Evolutionary conservation across 2,888 invertebrate genomes (phyloP), one percentile per base, ranked within the genome.

Genomic region (Apeira syringaria): DNA sequence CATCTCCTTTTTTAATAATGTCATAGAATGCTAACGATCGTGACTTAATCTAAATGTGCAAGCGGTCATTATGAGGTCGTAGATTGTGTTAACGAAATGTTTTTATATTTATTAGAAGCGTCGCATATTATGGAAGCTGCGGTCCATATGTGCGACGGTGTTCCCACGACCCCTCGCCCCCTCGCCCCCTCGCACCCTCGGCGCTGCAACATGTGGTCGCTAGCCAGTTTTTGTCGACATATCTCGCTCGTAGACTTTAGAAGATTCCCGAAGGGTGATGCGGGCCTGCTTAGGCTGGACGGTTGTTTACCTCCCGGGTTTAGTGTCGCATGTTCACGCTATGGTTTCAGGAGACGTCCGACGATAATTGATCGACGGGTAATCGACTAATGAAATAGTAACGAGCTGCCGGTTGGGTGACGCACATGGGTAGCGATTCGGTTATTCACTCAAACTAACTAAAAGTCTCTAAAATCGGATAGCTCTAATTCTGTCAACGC

Each of bases 131-230:
- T 73, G 44, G 32, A 28, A 87, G 85, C 87, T 89, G 88, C 74
- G 72, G 66, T 76, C 82, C 88, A 87, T 68, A 87, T 87, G 88
- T 85, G 85, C 74, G 74, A 59, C 50, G 59, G 70, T 68, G 80
- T 87, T 87, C 88, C 85, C 87, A 86, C 80, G 78, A 56, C 69
- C 60, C 57, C 66, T 51, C 64, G 61, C 64, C 68, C 68, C 60
- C 64, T 64, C 53, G 59, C 70, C 69, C 61, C 66, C 65, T 64
- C 53, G 59, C 70, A 68, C 61, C 66, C 65, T 56, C 59, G 47
- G 55, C 48, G 59, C 50, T 57, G 64, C 69, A 71, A 74, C 84
- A 86, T 86, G 80, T 87, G 88, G 74, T n/a, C 64, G 45, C 25
- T 65, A 53, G 66, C 86, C 86, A 82, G 45, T 64, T 39, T 73